Base-by-base conservation (phyloP, 2,113 vertebrate genomes). In the Solea senegalensis region DNA sequence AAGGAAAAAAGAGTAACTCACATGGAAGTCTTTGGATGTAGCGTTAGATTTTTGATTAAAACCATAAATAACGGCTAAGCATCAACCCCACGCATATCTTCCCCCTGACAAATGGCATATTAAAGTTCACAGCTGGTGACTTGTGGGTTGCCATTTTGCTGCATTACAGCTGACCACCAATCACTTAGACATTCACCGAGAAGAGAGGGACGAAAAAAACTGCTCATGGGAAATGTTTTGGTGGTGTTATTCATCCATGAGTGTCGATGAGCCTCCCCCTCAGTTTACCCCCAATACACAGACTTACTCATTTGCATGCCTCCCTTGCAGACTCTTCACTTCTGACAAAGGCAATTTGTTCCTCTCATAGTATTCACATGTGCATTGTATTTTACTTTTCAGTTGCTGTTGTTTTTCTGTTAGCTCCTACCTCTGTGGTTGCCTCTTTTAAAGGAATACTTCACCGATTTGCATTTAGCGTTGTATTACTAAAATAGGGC, bases 271-370 rank as follows among this genome's bases (percentile, higher is more conserved):
- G 61, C 54, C 76, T 39, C 63, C 72, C 72, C 67, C 69, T 68
- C 75, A 70, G 73, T 83, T 90, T 86, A 85, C 61, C 74, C 80
- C 87, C 77, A 89, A 85, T 84, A 71, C 75, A 80, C 75, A 62
- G 80, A 73, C 62, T 76, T 63, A 67, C 75, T 88, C 84, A 89
- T 92, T 87, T 90, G 82, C 78, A 89, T 85, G 80, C 70, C 52
- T 82, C 21, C 21, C 21, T 75, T 74, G 74, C 77, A 81, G 82
- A 76, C 81, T 58, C 82, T 77, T 5, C 2, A 10, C 5, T 14
- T 48, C 45, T 48, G 9, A 34, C 34, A 34, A 3, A 34, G 3
- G 34, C 34, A 3, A 48, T 48, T 10, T 48, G 45, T 48, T 14
- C 45, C 45, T 13, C 45, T 13, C 10, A 4, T 48, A 14, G 3